Base-by-base conservation (phyloP, 2,113 vertebrate genomes). In the Stomatorhinus ivindoensis region DNA sequence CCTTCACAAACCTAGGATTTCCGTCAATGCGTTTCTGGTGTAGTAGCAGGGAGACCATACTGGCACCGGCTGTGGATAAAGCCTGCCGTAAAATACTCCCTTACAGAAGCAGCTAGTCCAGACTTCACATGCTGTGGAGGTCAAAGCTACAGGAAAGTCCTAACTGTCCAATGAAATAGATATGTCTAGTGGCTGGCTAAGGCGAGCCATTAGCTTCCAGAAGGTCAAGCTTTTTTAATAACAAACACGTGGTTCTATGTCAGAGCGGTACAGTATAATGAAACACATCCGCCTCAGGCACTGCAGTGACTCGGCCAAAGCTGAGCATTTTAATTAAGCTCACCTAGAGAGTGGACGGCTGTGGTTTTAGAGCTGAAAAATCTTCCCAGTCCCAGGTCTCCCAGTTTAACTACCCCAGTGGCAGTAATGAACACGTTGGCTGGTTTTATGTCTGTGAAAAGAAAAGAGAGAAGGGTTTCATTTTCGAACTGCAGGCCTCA, bases 361-460 rank as follows among this genome's bases (percentile, higher is more conserved):
- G 98, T 99, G 90, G 98, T 99, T 96, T 99, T 98, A 90, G 98
- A 99, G 93, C 98, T 99, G 95, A 99, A 99, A 96, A 99, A 99
- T 47, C 98, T 95, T 88, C 98, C 98, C 91, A 99, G 94, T 24
- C 98, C 98, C 91, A 99, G 95, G 91, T 99, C 98, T 92, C 98
- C 98, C 89, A 99, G 97, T 93, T 99, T 99, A 88, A 99, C 98
- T 92, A 99, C 98, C 82, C 98, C 98, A 53, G 97, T 98, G 91
- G 98, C 98, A 90, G 98, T 99, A 94, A 99, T 99, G 96, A 99
- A 99, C 90, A 99, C 98, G 88, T 99, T 99, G 61, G 98, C 98
- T 87, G 98, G 98, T 89, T 99, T 99, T 94, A 99, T 99, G 92
- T 99, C 98, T 99, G 93, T 21, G 13, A 27, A 91, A 82, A 88